A percentile compares a stretch with the other conserved stretches of the same genome.
Evolutionary conservation across 2,797 vertebrate genomes (phyloP).

Genomic region (Hemitrygon akajei): DNA sequence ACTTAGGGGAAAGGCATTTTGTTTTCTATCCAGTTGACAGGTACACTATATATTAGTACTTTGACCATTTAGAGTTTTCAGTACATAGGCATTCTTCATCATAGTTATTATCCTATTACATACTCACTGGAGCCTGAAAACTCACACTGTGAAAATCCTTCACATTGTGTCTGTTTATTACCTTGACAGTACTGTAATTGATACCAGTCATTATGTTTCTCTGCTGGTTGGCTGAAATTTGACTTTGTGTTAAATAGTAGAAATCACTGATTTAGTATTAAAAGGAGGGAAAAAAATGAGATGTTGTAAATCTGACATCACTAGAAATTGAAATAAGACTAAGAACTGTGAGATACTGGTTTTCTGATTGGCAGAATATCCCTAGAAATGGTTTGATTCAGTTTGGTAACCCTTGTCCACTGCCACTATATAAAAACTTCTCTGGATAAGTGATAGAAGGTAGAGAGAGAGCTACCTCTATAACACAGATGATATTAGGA

Average conservation of each 20-base stretch:
- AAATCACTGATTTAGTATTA: not conserved
- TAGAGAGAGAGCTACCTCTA: not conserved
- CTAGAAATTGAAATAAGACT: not conserved
- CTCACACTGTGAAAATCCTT: not conserved
- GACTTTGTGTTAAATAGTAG: not conserved
- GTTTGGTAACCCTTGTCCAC: not conserved
- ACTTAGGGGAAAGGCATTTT: not conserved
- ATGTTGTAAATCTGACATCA: not conserved
- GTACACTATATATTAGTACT: not conserved
- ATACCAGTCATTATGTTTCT: not conserved
- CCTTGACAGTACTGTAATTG: not conserved
- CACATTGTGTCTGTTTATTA: not conserved
- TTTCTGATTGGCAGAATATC: not conserved
- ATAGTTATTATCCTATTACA: constrained; percentile 20
- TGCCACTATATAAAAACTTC: not conserved
- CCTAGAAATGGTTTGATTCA: not conserved
- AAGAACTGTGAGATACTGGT: not conserved
- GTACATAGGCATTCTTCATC: not conserved
- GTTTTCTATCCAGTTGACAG: not conserved
- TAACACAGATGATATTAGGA: not conserved
- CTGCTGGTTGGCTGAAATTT: constrained; percentile 6
- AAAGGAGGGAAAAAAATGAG: not conserved
- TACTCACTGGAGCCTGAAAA: constrained; percentile 18
- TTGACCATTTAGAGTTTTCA: constrained; percentile 19
- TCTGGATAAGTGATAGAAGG: not conserved